Conservation (phyloP, 2,888 invertebrate genomes). For the Athalia circularis region DNA sequence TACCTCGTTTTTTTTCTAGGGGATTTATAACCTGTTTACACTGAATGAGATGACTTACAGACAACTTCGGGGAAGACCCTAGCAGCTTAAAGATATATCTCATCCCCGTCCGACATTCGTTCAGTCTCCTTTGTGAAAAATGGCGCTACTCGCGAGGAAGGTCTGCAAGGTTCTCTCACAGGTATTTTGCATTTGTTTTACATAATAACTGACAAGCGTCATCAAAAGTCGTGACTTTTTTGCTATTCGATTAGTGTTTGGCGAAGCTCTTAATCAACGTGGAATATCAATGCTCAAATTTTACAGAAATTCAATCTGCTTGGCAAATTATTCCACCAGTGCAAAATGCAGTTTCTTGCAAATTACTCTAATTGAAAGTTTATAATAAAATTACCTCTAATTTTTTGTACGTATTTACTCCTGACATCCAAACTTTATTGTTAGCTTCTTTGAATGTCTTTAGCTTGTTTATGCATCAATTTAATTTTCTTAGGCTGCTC, state of each 20-base stretch:
- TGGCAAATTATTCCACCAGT: not conserved
- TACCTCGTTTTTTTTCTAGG: too few species aligned
- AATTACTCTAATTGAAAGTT: not conserved
- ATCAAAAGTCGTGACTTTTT: not conserved
- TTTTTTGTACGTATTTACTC: not conserved
- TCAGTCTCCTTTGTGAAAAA: constrained; percentile 58
- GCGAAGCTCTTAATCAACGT: not conserved
- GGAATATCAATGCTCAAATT: not conserved
- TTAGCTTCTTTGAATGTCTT: not conserved
- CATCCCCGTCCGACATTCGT: not conserved
- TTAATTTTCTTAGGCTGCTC: constrained; percentile 60
- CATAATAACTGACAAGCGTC: constrained; percentile 30
- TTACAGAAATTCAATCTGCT: constrained; percentile 4
- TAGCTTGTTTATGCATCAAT: constrained; percentile 44
- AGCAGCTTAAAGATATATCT: too few species aligned
- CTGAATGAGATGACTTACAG: too few species aligned
- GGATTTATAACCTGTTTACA: too few species aligned
- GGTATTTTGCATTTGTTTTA: constrained; percentile 56
- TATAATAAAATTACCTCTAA: constrained; percentile 16
- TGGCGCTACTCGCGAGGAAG: constrained; percentile 68
- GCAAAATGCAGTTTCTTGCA: not conserved
- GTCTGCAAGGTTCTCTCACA: constrained; percentile 65
- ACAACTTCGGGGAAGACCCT: too few species aligned
- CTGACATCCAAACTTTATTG: not conserved
- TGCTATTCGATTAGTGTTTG: not conserved